Evolutionary conservation across 2,797 vertebrate genomes (phyloP).

Genomic region (Myotis planiceps): DNA sequence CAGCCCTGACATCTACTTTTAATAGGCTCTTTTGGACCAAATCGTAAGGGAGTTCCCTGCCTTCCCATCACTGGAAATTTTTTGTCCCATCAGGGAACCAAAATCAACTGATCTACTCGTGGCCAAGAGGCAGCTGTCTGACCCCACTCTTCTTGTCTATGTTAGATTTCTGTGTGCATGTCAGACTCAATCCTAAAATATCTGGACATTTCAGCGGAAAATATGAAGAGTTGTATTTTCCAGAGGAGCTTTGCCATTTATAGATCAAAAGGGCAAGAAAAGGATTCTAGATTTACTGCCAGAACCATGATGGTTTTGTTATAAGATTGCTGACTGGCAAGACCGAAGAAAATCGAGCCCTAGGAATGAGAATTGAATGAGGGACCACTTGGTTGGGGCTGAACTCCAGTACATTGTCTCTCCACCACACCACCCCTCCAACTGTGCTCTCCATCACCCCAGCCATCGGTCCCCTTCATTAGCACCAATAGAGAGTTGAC

Average conservation of each 20-base stretch:
- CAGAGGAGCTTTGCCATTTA: not conserved
- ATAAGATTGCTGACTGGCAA: not conserved
- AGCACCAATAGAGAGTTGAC: conserved; percentile 58
- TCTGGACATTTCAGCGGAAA: not conserved
- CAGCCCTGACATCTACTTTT: not conserved
- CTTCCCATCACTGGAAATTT: not conserved
- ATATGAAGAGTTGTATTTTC: not conserved
- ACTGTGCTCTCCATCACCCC: not conserved
- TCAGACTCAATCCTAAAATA: not conserved
- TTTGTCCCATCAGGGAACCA: not conserved
- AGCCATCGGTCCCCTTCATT: not conserved
- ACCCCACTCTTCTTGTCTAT: not conserved
- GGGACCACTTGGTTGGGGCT: not conserved
- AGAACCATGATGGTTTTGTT: not conserved
- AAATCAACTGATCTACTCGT: not conserved
- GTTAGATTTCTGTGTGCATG: not conserved
- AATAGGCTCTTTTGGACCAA: not conserved
- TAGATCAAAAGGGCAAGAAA: conserved; percentile 27
- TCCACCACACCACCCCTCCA: no score
- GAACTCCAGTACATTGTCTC: not conserved
- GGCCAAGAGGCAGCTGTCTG: not conserved
- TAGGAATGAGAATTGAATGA: not conserved
- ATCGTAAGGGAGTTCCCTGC: not conserved
- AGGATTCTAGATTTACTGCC: not conserved
- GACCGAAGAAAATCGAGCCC: not conserved